Percentiles rank a stretch among this genome's conserved stretches.
Evolutionary conservation across 2,797 vertebrate genomes (phyloP).

Genomic region (Eleutherodactylus coqui): DNA sequence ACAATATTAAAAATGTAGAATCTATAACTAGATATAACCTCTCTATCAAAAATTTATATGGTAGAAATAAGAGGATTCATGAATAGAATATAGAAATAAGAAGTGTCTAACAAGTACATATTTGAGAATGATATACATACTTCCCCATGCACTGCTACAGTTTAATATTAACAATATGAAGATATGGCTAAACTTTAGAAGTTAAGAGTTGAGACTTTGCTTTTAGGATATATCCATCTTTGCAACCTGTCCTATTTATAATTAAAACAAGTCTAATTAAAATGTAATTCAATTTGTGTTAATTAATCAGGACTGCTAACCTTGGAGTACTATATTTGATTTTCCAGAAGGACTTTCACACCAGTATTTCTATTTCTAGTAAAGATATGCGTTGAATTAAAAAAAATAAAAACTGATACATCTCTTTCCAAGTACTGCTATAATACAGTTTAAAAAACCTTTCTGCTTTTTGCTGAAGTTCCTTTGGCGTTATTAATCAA

Average conservation of each 20-base stretch:
- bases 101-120: background rate
- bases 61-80: background rate
- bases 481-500: too few relatives aligned
- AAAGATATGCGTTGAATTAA: background rate
- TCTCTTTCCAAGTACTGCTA: background rate
- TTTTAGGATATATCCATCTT: background rate
- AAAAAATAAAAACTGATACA: background rate
- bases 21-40: background rate
- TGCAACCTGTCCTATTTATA: conserved; percentile 39
- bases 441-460: background rate
- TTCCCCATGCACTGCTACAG: background rate
- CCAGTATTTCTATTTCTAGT: background rate
- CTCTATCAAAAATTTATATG: background rate
- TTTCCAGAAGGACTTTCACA: conserved; percentile 24
- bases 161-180: background rate
- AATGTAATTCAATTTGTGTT: conserved; percentile 31
- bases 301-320: conserved; percentile 46
- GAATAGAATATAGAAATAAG: background rate
- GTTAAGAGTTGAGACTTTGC: background rate
- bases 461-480: background rate
- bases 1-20: background rate
- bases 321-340: conserved; percentile 30
- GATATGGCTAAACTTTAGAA: background rate
- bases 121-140: background rate
- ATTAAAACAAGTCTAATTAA: conserved; percentile 47